Evolutionary conservation across 2,113 vertebrate genomes (phyloP), one percentile per base, ranked within the genome.

Genomic region (Myrmophylax atrothorax): DNA sequence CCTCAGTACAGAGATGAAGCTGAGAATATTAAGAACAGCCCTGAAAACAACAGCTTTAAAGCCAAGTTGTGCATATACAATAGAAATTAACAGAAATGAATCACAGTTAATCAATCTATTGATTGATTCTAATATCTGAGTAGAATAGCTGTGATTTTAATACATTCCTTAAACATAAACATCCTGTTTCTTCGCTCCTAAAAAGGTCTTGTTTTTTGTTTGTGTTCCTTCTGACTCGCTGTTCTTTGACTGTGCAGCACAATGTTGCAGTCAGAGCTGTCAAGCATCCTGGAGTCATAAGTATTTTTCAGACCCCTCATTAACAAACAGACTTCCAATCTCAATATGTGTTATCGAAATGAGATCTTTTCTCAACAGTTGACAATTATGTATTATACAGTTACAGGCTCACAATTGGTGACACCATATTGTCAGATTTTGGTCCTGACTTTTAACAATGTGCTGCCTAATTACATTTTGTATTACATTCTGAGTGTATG

Each of bases 271-370:
- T 97, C 89, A 90, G 96, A 96, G 97, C 94, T 97, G 97, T 98
- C 98, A 97, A 96, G 94, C 93, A 89, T 97, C 97, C 96, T 95
- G 96, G 94, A 97, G 91, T 94, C 96, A 22, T 94, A 96, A 96
- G 97, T 96, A 94, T 97, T 97, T 98, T 97, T 97, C 96, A 97
- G 97, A 97, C 87, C 87, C 52, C 84, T 96, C 94, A 93, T 96
- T 96, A 97, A 93, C 91, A 96, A 95, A 89, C 95, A 97, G 83
- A 83, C 97, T 97, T 94, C 95, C 92, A 93, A 95, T 93, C 97
- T 98, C 97, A 96, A 97, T 97, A 96, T 95, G 96, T 88, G 80
- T 97, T 98, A 98, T 97, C 98, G 98, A 98, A 98, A 98, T 97
- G 97, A 98, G 97, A 97, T 98, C 97, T 98, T 97, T 97, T 96